Base-by-base conservation (phyloP, 1,140 invertebrate species). In the Papilio machaon region DNA sequence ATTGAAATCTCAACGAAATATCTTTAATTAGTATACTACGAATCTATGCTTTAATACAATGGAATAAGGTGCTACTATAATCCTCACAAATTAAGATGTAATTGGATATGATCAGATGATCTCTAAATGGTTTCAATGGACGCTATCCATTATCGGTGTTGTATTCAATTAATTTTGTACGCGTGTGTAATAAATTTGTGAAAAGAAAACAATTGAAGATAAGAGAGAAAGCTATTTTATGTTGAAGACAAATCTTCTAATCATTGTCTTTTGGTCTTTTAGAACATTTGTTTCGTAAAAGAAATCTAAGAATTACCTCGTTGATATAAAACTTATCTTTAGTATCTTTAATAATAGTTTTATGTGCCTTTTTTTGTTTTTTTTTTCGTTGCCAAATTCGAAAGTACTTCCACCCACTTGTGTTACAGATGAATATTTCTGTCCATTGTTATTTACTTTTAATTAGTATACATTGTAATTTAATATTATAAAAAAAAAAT, bases 161-260 rank as follows among this genome's bases (percentile, higher is more conserved):
- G 64, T 70, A 38, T 70, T 38, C 64, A 70, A 70, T 70, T 70
- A 70, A 70, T 70, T 70, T 70, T 70, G 64, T 70, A 70, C 64
- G 64, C 64, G 64, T 70, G 64, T 70, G 30, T 70, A 70, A 70
- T 70, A 70, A 70, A 70, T 70, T 70, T 70, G 4, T 70, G 10
- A 70, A 70, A 70, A 70, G 64, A 70, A 70, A 70, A 70, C 64
- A 70, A 70, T 30, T 70, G 23, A 38, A 70, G 64, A 70, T 70
- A 70, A 70, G 23, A 70, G 64, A 70, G 64, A 70, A 70, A 70
- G 64, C 15, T 35, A 70, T 70, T 70, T 70, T 35, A 70, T 70
- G 64, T 70, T 38, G 10, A 70, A 38, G 64, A 70, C 23, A 70
- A 64, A 64, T 64, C 19, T 64, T 38, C 13, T 70, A 70, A 15